Evolutionary conservation across 2,888 invertebrate genomes (phyloP).

Genomic region (Brenthis hecate): DNA sequence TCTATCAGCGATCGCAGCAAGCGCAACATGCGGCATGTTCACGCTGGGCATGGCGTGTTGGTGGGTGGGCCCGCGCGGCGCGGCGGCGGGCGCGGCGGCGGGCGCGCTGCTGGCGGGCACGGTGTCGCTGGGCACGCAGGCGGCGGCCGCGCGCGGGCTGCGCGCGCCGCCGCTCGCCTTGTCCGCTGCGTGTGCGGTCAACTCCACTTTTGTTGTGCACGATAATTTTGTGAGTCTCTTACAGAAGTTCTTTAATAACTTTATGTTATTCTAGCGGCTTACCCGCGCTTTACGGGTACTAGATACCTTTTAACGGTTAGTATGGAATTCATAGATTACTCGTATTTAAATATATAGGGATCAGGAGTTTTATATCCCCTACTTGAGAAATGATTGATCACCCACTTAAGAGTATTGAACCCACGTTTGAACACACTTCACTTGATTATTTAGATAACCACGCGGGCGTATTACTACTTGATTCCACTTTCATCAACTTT

Average conservation of each 20-base stretch:
- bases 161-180: conserved; percentile 73
- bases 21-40: conserved; percentile 91
- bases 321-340: too few species aligned
- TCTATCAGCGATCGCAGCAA: conserved; percentile 91
- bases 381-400: too few species aligned
- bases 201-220: conserved; percentile 58
- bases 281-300: not conserved
- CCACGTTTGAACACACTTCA: too few species aligned
- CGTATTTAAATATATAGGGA: too few species aligned
- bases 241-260: not conserved
- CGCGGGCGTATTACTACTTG: too few species aligned
- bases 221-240: conserved; percentile 23
- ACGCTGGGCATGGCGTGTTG: conserved; percentile 91
- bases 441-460: too few species aligned
- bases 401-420: too few species aligned
- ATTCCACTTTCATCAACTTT: too few species aligned
- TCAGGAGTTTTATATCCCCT: too few species aligned
- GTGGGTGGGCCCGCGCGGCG: conserved; percentile 88
- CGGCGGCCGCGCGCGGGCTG: conserved; percentile 83
- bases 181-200: conserved; percentile 53
- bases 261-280: not conserved
- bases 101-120: conserved; percentile 84
- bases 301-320: too few species aligned
- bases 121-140: conserved; percentile 86
- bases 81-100: conserved; percentile 82